A percentile compares a stretch with the other conserved stretches of the same genome.
phyloP scores from a whole-genome alignment of 2,888 invertebrate genomes.

The Blastobasis lacticolella region DNA sequence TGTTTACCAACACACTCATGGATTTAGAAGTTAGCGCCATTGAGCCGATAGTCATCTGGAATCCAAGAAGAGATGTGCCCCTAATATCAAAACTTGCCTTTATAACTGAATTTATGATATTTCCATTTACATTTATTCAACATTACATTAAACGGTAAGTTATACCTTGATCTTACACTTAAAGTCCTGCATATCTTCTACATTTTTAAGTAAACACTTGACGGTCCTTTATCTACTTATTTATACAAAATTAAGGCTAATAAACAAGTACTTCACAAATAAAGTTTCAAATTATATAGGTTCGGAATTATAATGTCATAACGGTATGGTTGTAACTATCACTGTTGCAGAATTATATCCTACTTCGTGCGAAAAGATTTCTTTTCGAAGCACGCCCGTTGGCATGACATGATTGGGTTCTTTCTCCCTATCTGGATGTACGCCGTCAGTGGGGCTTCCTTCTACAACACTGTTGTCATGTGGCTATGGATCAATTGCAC shows the following conservation, averaged over 20 bases:
- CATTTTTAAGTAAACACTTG: too few relatives aligned
- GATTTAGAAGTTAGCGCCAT: conserved; percentile 81
- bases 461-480: conserved; percentile 41
- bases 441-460: conserved; percentile 35
- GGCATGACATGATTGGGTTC: conserved; percentile 47
- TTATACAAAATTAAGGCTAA: too few relatives aligned
- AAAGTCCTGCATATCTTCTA: too few relatives aligned
- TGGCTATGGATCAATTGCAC: conserved; percentile 74
- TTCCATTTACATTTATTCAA: conserved; percentile 46
- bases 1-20: conserved; percentile 83
- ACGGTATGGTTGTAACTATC: too few relatives aligned
- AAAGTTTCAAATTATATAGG: too few relatives aligned
- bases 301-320: too few relatives aligned
- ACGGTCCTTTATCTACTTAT: too few relatives aligned
- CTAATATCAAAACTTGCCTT: conserved; percentile 64
- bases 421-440: conserved; percentile 58
- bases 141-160: conserved; percentile 52
- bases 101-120: conserved; percentile 53
- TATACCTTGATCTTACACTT: neutral
- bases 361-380: conserved; percentile 37
- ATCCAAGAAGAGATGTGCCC: conserved; percentile 75
- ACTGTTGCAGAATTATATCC: conserved; percentile 35
- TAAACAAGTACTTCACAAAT: too few relatives aligned
- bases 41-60: conserved; percentile 79
- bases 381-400: conserved; percentile 39